These are phyloP conservation scores for Myotis brandtii DNA, from an alignment of 2,113 vertebrate species.

Conservation along the genomic window DNA sequence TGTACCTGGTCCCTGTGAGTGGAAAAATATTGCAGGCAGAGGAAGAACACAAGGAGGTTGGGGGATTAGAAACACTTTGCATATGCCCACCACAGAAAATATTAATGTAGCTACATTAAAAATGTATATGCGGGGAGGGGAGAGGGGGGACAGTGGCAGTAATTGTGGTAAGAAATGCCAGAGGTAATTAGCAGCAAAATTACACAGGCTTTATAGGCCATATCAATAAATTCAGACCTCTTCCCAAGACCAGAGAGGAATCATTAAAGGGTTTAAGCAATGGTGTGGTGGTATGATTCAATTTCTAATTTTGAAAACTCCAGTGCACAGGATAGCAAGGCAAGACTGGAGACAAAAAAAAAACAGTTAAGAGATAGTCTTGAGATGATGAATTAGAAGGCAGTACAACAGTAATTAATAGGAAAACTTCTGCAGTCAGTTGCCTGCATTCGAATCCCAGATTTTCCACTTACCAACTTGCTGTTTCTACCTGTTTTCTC, in stretches of 20 bases:
- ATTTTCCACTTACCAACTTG: constrained; percentile 28
- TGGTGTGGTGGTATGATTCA: not conserved
- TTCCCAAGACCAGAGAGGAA: constrained; percentile 10
- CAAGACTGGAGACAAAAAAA: not conserved
- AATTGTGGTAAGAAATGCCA: not conserved
- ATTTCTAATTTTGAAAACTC: constrained; percentile 49
- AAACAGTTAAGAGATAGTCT: not conserved
- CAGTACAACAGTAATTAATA: not conserved
- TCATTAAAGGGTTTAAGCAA: not conserved
- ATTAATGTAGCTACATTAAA: not conserved
- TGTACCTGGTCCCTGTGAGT: not conserved
- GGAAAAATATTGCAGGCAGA: not conserved
- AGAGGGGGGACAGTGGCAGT: not conserved
- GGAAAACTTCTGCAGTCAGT: not conserved
- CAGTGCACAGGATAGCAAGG: not conserved
- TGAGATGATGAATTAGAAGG: not conserved
- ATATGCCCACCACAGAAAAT: not conserved
- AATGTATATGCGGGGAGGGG: not conserved
- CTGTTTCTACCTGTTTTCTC: not conserved
- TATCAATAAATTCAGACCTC: not conserved
- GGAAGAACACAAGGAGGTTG: not conserved
- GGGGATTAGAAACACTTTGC: not conserved
- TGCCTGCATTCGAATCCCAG: constrained; percentile 15
- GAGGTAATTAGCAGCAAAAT: not conserved
- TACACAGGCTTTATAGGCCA: not conserved